A percentile compares a stretch with the other conserved stretches of the same genome.
These are phyloP conservation scores for Galago senegalensis DNA, from an alignment of 2,797 vertebrate species.

Conservation along the genomic window DNA sequence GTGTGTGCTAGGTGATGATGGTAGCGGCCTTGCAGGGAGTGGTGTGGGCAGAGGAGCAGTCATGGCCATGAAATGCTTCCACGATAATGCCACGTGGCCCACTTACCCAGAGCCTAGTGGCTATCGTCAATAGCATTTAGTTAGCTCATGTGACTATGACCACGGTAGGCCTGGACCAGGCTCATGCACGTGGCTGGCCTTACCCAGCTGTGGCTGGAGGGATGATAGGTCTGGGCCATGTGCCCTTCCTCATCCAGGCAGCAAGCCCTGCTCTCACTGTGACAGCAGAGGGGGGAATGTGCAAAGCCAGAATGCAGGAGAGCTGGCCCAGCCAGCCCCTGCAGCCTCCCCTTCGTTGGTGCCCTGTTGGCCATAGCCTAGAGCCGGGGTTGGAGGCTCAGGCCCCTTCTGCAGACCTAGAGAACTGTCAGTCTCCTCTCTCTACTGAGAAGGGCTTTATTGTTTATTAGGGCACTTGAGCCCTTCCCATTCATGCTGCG, in stretches of 20 bases:
- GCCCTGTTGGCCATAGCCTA: background rate
- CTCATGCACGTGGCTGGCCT: background rate
- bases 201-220: background rate
- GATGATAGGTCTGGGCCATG: background rate
- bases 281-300: background rate
- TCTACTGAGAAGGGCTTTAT: background rate
- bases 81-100: too few species aligned
- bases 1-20: background rate
- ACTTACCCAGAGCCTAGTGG: background rate
- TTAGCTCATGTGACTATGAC: too few species aligned
- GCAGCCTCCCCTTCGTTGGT: background rate
- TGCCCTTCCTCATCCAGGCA: background rate
- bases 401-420: background rate
- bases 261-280: too few species aligned
- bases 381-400: background rate
- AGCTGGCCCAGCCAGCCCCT: background rate
- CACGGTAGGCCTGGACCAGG: too few species aligned
- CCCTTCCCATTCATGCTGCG: background rate
- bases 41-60: background rate
- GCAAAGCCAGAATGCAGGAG: background rate
- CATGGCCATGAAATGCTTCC: background rate
- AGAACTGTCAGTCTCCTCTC: background rate
- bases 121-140: background rate
- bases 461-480: background rate
- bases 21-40: background rate